phyloP scores from a whole-genome alignment of 1,140 invertebrate species.

The Scaptomyza montana region DNA sequence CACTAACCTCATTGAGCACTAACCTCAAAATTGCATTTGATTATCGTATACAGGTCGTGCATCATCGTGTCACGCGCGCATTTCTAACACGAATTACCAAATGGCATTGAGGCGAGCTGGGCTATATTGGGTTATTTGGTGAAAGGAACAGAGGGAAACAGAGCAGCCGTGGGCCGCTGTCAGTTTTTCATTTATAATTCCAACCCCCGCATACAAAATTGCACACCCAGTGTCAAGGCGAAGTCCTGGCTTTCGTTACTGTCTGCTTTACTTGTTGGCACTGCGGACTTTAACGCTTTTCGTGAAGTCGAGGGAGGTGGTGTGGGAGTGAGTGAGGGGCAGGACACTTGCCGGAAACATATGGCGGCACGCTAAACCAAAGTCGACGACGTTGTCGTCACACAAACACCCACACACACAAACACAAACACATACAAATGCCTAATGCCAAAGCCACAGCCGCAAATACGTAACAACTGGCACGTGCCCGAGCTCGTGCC shows the following conservation, averaged over 20 bases:
- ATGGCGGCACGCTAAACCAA: slow-evolving; percentile 79
- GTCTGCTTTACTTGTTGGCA: slow-evolving; percentile 65
- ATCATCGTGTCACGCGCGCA: slow-evolving; percentile 22
- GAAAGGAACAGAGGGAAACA: not conserved
- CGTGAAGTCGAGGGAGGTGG: not conserved
- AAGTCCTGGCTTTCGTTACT: slow-evolving; percentile 21
- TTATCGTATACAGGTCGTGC: not conserved
- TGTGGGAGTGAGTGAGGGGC: slow-evolving; percentile 6
- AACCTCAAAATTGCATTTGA: not conserved
- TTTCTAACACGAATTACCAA: slow-evolving; percentile 8
- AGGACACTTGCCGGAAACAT: slow-evolving; percentile 80
- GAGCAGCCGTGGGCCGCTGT: slow-evolving; percentile 40
- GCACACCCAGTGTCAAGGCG: slow-evolving; percentile 44
- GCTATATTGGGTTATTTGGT: not conserved
- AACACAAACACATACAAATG: slow-evolving; percentile 35
- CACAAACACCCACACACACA: slow-evolving; percentile 33
- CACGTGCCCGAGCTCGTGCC: slow-evolving; percentile 66
- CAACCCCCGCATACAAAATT: slow-evolving; percentile 38
- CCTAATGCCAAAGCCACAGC: slow-evolving; percentile 56
- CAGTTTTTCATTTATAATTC: slow-evolving; percentile 48
- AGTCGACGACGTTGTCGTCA: slow-evolving; percentile 48
- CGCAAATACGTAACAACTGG: slow-evolving; percentile 59
- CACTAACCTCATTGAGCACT: too few relatives aligned
- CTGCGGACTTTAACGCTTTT: slow-evolving; percentile 75
- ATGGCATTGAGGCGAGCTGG: slow-evolving; percentile 12